Evolutionary conservation across 2,797 vertebrate genomes (phyloP), one percentile per base, ranked within the genome.

Genomic region (Prionace glauca): DNA sequence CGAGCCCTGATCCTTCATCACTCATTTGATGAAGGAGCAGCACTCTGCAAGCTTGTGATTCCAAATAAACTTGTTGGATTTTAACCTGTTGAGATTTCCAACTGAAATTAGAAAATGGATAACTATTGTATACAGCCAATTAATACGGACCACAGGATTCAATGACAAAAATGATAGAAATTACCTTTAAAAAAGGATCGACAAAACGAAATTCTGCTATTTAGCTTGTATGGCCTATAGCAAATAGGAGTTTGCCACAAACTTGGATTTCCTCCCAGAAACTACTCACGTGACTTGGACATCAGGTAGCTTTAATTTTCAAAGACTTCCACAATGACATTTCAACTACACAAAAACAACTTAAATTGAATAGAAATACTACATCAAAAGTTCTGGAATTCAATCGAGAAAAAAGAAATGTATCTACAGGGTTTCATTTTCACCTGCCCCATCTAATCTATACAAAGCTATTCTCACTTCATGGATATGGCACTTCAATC

Each of bases 211-310:
- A 69, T 92, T 36, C 22, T 69, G n/a, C 32, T 69, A 9, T 41
- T 92, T 69, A 69, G 65, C 50, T 56, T 56, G 5, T 56, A 56
- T 56, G 50, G 50, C 50, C 50, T 56, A 56, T 56, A 56, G 50
- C 50, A 56, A 56, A 56, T 56, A 56, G 50, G 50, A 56, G 60
- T 69, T 69, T 92, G 18, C 65, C 32, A 41, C 18, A 92, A 69
- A 62, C 87, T 69, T 92, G 90, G 62, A 92, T 69, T 92, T 22
- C 90, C 36, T 92, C 90, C 90, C 90, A 92, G 67, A 36, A 92
- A 11, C 90, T 92, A 67, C 20, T 41, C 8, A 92, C 24, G 22
- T 69, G 90, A n/a, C 22, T 91, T n/a, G 60, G 1, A 16, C 14
- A 1, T 41, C 62, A 67, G 20, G 32, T 45, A 36, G 41, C n/a